Base-by-base conservation (phyloP, 2,888 invertebrate species). In the Dione juno region DNA sequence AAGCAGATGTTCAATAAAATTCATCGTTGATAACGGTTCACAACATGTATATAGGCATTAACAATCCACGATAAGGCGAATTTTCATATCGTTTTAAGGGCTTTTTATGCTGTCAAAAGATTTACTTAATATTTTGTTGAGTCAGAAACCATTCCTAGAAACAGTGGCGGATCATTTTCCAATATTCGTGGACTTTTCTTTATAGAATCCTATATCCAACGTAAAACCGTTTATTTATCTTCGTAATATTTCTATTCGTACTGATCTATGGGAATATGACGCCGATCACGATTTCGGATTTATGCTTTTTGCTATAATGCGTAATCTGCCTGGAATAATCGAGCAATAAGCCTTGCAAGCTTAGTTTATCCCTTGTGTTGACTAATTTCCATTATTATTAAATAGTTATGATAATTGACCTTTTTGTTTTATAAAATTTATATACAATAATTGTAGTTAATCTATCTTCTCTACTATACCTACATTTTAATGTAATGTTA, bases 131-230 rank as follows among this genome's bases (percentile, higher is more conserved):
- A 81, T 84, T 81, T 77, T 77, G 77, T 75, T 77, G 79, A 84
- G 85, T 86, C 81, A 82, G 77, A 84, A 83, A 82, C 81, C 82
- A 80, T 84, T 84, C 81, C 79, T 74, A 74, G 80, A 74, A 79
- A 80, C 77, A 78, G 73, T 69, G 50, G 72, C 52, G 81, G 82
- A 88, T 87, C 80, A 87, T 83, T 87, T 86, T 85, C 84, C 88
- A 86, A 88, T 88, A 88, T 88, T 85, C 83, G 82, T 76, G 80
- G 82, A 83, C 84, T 81, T 77, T 74, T 67, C 74, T 75, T 77
- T 80, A 73, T 75, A 76, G 76, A 77, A 81, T 75, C 67, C 77
- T 77, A 80, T 80, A 81, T 82, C 77, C 70, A 65, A 75, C 50
- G 72, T 74, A 75, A 72, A 66, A 67, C 64, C 64, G 71, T 74